Evolutionary conservation across 2,888 invertebrate genomes (phyloP), one percentile per base, ranked within the genome.

Genomic region (Lepidocyrtinus sp.): DNA sequence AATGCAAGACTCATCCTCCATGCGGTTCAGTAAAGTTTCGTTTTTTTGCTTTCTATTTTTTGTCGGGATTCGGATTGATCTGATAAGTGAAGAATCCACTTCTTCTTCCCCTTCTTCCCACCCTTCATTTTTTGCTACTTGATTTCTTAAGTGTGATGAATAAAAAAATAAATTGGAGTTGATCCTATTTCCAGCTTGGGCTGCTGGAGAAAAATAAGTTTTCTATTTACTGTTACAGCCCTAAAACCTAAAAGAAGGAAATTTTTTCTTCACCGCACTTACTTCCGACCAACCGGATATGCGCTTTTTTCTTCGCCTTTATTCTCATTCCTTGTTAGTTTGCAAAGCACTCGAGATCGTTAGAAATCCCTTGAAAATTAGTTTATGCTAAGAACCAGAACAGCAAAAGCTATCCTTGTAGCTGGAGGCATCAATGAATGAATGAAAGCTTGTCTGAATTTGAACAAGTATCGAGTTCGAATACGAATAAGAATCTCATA

Each of bases 141-240:
- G 75, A 72, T 83, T 82, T 76, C 81, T 80, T 82, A 83, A 75
- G 71, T 80, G 82, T 83, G 85, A 85, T 84, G 81, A 85, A 85
- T 85, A 82, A 84, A 85, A 82, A 75, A 70, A 72, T 67, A 78
- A 85, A 85, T 85, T 84, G 85, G 75, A 84, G 55, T 79, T 82
- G 84, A 84, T 79, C 73, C 81, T 84, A 72, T 72, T 77, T 77
- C 70, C 27, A 61, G 61, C 2, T 24, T 61, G n/a, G n/a, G n/a
- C n/a, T n/a, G n/a, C n/a, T 61, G 61, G 76, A 82, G 70, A 69
- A 73, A 80, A 76, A 74, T 75, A 55, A n/a, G n/a, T n/a, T n/a
- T n/a, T n/a, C n/a, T n/a, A n/a, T n/a, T n/a, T n/a, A n/a, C n/a
- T n/a, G n/a, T n/a, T n/a, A n/a, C n/a, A n/a, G n/a, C n/a, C n/a